Conservation (phyloP, 2,797 vertebrate genomes). For the Huso huso region DNA sequence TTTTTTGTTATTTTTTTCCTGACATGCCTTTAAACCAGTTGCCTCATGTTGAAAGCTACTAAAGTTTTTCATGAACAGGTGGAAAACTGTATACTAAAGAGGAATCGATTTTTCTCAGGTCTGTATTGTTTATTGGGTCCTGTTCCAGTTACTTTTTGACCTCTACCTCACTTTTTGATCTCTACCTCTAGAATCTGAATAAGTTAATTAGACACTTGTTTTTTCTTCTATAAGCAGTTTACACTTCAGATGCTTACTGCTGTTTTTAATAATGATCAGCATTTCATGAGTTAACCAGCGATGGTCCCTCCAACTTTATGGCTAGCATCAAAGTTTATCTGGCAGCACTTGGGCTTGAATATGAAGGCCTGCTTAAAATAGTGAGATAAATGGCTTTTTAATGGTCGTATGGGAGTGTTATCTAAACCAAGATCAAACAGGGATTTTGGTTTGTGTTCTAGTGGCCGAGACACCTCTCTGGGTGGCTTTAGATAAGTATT, state of each 20-base stretch:
- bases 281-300: slow-evolving; percentile 46
- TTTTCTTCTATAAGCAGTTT: slow-evolving; percentile 5
- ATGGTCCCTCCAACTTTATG: slow-evolving; percentile 23
- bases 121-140: too few relatives aligned
- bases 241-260: slow-evolving; percentile 7
- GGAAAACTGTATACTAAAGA: background rate
- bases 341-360: slow-evolving; percentile 40
- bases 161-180: background rate
- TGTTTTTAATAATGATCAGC: slow-evolving; percentile 14
- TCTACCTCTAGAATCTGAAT: background rate
- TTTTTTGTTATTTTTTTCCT: too few relatives aligned
- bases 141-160: background rate
- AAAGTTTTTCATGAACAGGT: background rate
- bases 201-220: background rate
- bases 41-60: background rate
- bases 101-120: too few relatives aligned
- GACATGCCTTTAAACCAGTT: background rate
- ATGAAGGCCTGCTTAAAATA: slow-evolving; percentile 47
- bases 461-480: slow-evolving; percentile 36
- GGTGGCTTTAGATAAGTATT: slow-evolving; percentile 27
- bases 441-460: slow-evolving; percentile 31
- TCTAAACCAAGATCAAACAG: slow-evolving; percentile 30
- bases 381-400: slow-evolving; percentile 51
- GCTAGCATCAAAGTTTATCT: slow-evolving; percentile 28
- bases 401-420: slow-evolving; percentile 41